Percentiles rank a stretch among this genome's conserved stretches.
Conservation (phyloP, 2,113 vertebrate genomes). For the Gopherus flavomarginatus region DNA sequence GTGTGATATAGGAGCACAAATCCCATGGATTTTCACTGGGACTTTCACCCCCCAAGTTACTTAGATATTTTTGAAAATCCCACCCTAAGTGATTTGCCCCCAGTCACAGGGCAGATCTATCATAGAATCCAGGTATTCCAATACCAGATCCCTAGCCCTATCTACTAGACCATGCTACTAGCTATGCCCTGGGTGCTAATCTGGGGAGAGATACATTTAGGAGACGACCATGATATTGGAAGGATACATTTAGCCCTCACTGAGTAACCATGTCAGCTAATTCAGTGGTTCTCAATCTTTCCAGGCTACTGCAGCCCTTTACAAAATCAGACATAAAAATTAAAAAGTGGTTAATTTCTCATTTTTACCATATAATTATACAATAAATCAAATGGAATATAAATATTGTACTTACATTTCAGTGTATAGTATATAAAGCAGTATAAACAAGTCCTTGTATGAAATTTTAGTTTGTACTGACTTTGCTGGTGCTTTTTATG, state of each 20-base stretch:
- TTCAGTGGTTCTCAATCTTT: neutral
- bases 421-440: no score
- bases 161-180: neutral
- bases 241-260: neutral
- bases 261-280: neutral
- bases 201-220: neutral
- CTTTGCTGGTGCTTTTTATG: no score
- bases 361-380: no score
- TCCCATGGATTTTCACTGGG: neutral
- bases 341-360: no score
- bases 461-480: no score
- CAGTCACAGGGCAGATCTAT: neutral
- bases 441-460: no score
- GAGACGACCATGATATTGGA: neutral
- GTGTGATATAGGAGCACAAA: neutral
- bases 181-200: neutral
- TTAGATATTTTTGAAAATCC: neutral
- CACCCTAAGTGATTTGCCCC: neutral
- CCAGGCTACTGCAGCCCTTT: no score
- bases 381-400: no score
- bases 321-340: no score
- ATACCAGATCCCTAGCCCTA: neutral
- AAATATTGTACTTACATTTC: no score
- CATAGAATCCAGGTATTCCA: neutral
- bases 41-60: accelerated